Base-by-base conservation (phyloP, 2,113 vertebrate species). In the Atherinomorus stipes region DNA sequence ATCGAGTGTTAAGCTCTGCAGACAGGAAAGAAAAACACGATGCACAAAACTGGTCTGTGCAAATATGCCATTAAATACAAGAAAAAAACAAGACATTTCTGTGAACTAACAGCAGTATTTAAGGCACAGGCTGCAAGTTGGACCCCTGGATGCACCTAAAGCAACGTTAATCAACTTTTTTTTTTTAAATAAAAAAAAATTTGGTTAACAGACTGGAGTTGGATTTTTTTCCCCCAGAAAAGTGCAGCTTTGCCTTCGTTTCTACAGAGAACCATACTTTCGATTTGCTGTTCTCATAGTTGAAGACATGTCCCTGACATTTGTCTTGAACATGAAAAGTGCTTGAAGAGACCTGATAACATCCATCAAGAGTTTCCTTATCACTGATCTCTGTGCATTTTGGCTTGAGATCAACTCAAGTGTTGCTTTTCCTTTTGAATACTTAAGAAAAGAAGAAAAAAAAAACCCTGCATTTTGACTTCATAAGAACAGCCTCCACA, bases 111-210 rank as follows among this genome's bases (percentile, higher is more conserved):
- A 80, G 15, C 47, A 77, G 80, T 80, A 78, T 83, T 83, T 89
- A 92, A 93, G 92, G 92, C 92, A 93, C 92, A 84, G 66, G 73
- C 64, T 70, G 65, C 70, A 74, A 60, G 66, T 63, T 37, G 77
- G 50, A 60, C 60, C 65, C 28, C 58, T 75, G 63, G 42, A 58
- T 44, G 44, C 44, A 26, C 10, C 26, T 44, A 23, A 62, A 74
- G 54, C 21, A 71, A 69, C 37, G 16, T 76, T 40, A 57, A 11
- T 52, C 57, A 45, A 51, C 15, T 26, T 11, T 28, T 74, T 74
- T 7, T 65, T 18, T 31, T 34, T 34, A 34, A 34, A 34, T 9
- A 34, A 47, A 47, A 44, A 25, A 18, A 22, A 1, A 3, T 42
- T 61, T 31, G 58, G 42, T 62, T n/a, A 45, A 47, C 60, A 16